These are phyloP conservation scores for Plecotus auritus DNA, from an alignment of 2,113 vertebrate genomes.

Conservation along the genomic window DNA sequence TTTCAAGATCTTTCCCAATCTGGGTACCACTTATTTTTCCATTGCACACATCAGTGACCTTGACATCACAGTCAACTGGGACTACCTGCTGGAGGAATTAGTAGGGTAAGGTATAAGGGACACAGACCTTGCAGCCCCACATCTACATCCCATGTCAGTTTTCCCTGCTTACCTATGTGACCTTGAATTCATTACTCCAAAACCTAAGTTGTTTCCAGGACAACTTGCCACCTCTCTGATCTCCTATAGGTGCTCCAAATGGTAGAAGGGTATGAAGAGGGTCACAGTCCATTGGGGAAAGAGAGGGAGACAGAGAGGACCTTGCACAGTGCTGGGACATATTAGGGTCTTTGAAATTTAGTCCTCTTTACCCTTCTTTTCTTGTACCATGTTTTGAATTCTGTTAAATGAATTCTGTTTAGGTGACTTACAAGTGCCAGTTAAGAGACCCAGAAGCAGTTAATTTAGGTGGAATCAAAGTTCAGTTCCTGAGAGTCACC, in stretches of 20 bases:
- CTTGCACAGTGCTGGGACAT: background rate
- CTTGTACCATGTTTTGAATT: background rate
- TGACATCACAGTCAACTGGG: background rate
- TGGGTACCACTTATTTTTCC: background rate
- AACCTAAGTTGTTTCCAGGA: background rate
- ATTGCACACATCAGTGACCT: background rate
- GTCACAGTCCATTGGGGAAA: background rate
- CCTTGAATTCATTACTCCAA: background rate
- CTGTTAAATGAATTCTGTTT: background rate
- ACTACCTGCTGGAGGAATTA: background rate
- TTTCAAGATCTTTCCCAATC: background rate
- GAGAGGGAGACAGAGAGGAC: too few species aligned
- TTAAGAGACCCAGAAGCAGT: background rate
- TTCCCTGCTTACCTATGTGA: background rate
- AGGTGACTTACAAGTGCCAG: background rate
- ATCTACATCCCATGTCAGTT: too few species aligned
- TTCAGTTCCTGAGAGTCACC: background rate
- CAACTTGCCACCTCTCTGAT: too few species aligned
- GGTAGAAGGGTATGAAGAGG: background rate
- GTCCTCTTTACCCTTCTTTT: background rate
- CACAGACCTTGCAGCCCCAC: background rate
- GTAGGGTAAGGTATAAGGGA: background rate
- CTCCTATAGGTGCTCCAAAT: accelerated
- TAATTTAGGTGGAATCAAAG: background rate
- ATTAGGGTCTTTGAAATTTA: background rate